Conservation (phyloP, 2,797 vertebrate species). For the Pyrocephalus nanus region DNA sequence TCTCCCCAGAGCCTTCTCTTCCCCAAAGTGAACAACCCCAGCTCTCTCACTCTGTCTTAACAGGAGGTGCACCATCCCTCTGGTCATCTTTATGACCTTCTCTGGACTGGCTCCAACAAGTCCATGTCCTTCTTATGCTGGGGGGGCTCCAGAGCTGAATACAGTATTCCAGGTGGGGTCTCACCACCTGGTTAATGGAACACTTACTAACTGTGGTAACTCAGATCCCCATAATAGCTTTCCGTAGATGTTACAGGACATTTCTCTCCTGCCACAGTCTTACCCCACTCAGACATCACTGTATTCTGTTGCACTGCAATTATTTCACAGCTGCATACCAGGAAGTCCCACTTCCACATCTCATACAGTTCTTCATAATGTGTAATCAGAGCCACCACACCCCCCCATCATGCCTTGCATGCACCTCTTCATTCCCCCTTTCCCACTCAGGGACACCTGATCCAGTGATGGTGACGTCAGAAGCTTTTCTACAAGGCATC, state of each 20-base stretch:
- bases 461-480: not conserved
- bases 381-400: not conserved
- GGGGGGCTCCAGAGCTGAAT: not conserved
- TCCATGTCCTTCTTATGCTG: not conserved
- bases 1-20: not conserved
- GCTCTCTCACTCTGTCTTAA: not conserved
- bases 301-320: not conserved
- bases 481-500: not conserved
- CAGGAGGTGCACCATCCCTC: not conserved
- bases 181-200: not conserved
- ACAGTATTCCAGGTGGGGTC: not conserved
- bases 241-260: not conserved
- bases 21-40: not conserved
- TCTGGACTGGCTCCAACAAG: not conserved
- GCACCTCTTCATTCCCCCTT: not conserved
- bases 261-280: not conserved
- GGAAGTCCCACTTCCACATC: conserved; percentile 23
- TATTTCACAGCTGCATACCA: not conserved
- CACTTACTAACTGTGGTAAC: not conserved
- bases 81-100: not conserved
- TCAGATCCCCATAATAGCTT: not conserved
- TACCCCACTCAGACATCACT: not conserved
- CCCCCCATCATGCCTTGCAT: not conserved
- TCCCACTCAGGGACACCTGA: not conserved
- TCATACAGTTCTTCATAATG: not conserved